Evolutionary conservation across 1,140 invertebrate genomes (phyloP).

Genomic region (Drosophila nigromelanica): DNA sequence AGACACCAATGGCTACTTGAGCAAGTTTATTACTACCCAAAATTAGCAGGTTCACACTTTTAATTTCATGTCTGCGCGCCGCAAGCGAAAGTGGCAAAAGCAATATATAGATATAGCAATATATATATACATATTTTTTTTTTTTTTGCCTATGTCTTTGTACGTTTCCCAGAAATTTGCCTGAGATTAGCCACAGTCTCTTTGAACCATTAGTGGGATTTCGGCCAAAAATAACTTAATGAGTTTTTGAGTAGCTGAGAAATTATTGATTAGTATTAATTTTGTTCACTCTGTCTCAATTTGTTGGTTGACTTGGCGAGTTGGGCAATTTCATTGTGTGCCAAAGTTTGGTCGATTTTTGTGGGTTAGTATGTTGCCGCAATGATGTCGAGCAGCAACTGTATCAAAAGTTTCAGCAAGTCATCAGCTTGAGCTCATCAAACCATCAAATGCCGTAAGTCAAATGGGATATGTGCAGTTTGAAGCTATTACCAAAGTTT

Average conservation of each 20-base stretch:
- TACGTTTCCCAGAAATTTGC: constrained; percentile 11
- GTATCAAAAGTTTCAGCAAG: constrained; percentile 24
- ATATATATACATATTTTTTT: too few relatives aligned
- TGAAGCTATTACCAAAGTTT: constrained; percentile 1
- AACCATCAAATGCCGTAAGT: background rate
- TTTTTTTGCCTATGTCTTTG: constrained; percentile 1
- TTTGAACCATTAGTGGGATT: constrained; percentile 37
- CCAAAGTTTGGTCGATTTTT: constrained; percentile 30
- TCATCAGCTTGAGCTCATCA: constrained; percentile 6
- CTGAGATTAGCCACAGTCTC: constrained; percentile 23
- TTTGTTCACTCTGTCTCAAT: constrained; percentile 10
- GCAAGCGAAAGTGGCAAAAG: constrained; percentile 63
- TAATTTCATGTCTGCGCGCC: constrained; percentile 60
- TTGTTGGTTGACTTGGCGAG: background rate
- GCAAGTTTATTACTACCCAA: constrained; percentile 30
- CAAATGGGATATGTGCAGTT: background rate
- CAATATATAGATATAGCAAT: background rate
- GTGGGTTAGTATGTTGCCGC: constrained; percentile 54
- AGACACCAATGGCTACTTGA: constrained; percentile 17
- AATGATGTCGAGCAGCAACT: constrained; percentile 16
- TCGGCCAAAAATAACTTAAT: constrained; percentile 51
- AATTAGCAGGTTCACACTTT: constrained; percentile 73
- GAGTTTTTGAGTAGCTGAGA: constrained; percentile 71
- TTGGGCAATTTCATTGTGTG: constrained; percentile 12
- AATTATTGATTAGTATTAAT: constrained; percentile 63